A percentile compares a stretch with the other conserved stretches of the same genome.
Conservation (phyloP, 2,113 vertebrate species). For the Azemiops feae region DNA sequence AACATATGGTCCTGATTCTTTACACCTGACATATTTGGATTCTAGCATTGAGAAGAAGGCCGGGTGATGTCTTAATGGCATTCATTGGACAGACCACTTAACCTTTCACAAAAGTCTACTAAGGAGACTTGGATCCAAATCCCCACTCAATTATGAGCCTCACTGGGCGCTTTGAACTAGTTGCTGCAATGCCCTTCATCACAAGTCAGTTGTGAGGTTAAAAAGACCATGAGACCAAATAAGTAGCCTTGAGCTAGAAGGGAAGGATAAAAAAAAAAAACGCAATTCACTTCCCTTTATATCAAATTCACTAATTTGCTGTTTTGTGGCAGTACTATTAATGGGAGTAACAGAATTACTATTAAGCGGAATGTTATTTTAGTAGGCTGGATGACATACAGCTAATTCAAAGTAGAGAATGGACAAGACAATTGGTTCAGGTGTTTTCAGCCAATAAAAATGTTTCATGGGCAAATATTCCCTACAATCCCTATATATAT, state of each 20-base stretch:
- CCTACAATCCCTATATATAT: not conserved
- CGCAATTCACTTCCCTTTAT: not conserved
- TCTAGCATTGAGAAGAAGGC: not conserved
- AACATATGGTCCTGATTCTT: not conserved
- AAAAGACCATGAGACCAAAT: not conserved
- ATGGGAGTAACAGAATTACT: not conserved
- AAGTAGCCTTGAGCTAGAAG: not conserved
- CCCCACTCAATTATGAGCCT: not conserved
- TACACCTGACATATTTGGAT: not conserved
- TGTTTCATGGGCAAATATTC: no score
- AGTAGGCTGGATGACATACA: not conserved
- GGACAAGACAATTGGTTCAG: not conserved
- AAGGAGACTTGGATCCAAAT: not conserved
- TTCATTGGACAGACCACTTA: not conserved
- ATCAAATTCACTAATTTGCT: not conserved
- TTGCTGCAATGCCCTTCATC: not conserved
- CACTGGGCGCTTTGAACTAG: not conserved
- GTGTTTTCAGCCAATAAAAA: not conserved
- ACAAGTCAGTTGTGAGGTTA: not conserved
- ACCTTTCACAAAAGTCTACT: not conserved
- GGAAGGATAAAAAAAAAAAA: not conserved
- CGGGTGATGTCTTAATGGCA: not conserved
- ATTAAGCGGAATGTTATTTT: not conserved
- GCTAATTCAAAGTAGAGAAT: not conserved
- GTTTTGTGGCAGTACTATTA: not conserved